phyloP scores from a whole-genome alignment of 2,797 vertebrate genomes.

The Anisognathus igniventris region DNA sequence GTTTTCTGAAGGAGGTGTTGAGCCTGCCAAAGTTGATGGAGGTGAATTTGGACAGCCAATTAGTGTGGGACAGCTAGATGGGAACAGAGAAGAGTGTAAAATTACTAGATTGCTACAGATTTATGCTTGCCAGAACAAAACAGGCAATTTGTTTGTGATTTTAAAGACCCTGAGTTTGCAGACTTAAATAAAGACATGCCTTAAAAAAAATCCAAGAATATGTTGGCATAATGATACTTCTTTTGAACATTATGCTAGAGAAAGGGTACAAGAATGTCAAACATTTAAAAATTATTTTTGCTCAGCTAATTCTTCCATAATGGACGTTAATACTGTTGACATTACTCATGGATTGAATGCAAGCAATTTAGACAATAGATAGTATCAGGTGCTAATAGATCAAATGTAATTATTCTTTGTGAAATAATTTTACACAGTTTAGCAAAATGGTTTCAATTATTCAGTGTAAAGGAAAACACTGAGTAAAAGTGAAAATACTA shows the following conservation, averaged over 20 bases:
- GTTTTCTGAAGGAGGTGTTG: neutral
- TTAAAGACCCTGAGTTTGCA: conserved; percentile 4
- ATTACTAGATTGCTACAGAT: conserved; percentile 2
- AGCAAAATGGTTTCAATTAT: conserved; percentile 46
- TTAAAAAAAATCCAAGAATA: neutral
- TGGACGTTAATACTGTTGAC: conserved; percentile 55
- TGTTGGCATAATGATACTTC: neutral
- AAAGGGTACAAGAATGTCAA: conserved; percentile 28
- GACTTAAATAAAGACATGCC: neutral
- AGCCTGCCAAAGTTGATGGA: conserved; percentile 11
- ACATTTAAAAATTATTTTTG: conserved; percentile 43
- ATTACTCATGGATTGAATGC: conserved; percentile 43
- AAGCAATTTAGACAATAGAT: conserved; percentile 61
- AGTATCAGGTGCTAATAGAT: conserved; percentile 60
- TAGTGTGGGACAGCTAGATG: conserved; percentile 1
- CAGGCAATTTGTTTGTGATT: conserved; percentile 6
- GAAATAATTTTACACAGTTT: conserved; percentile 48
- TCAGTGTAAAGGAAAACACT: conserved; percentile 46
- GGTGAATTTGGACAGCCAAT: conserved; percentile 22
- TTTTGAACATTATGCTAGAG: conserved; percentile 11
- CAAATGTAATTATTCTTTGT: conserved; percentile 59
- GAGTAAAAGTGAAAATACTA: conserved; percentile 49
- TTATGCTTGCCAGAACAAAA: conserved; percentile 54
- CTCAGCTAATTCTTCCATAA: conserved; percentile 27
- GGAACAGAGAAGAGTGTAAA: conserved; percentile 14